These are phyloP conservation scores for Drosophila teissieri DNA, from an alignment of 1,140 invertebrate genomes.

Conservation along the genomic window DNA sequence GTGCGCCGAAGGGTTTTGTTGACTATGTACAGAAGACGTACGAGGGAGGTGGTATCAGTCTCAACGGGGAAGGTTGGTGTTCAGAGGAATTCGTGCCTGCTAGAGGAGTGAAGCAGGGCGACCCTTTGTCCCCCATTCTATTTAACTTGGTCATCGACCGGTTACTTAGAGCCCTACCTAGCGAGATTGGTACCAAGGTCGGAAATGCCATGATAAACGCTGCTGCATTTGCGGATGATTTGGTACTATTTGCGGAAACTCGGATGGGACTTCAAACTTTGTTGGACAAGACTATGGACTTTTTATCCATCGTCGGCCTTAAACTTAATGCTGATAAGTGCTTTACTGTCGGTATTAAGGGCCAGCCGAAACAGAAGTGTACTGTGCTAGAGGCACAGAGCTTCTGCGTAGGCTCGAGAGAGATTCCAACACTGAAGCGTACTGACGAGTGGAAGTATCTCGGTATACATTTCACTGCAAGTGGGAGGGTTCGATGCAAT, in stretches of 20 bases:
- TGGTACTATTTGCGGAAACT: too few relatives aligned
- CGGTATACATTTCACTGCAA: neutral
- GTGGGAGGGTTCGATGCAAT: neutral
- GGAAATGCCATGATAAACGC: conserved; percentile 24
- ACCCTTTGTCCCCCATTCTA: conserved; percentile 18
- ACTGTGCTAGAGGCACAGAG: too few relatives aligned
- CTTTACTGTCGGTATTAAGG: too few relatives aligned
- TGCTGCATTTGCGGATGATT: neutral
- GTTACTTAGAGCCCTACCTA: neutral
- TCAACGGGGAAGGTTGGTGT: neutral
- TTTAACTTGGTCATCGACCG: conserved; percentile 12
- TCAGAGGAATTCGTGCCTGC: conserved; percentile 18
- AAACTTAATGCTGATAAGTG: too few relatives aligned
- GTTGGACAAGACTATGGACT: too few relatives aligned
- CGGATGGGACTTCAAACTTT: too few relatives aligned
- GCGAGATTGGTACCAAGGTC: conserved; percentile 1
- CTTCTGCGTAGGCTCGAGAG: too few relatives aligned
- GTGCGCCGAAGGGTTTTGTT: neutral
- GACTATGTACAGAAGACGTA: too few relatives aligned
- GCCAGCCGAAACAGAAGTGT: too few relatives aligned
- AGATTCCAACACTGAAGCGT: neutral
- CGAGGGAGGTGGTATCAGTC: too few relatives aligned
- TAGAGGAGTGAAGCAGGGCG: conserved; percentile 29
- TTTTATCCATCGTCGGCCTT: too few relatives aligned
- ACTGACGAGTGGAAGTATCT: conserved; percentile 15